Percentiles rank a stretch among this genome's conserved stretches.
phyloP scores from a whole-genome alignment of 30 jellyfish, hydroid and myxozoan genomes.

The Hydractinia echinata region DNA sequence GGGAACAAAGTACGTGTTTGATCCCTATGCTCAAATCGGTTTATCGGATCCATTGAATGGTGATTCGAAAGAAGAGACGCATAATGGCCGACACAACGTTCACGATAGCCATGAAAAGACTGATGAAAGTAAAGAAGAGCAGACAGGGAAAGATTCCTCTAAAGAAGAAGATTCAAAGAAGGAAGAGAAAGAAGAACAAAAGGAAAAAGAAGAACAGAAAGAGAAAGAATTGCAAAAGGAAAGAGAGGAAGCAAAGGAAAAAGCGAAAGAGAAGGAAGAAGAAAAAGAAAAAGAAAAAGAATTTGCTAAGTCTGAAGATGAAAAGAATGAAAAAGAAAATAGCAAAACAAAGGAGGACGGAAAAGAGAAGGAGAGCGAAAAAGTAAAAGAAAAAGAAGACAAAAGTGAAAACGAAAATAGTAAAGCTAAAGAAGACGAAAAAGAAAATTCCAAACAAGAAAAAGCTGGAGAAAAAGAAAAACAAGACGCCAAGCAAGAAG shows the following conservation, averaged over 20 bases:
- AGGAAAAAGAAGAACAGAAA: slow-evolving; percentile 7
- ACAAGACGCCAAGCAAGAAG: slow-evolving; percentile 16
- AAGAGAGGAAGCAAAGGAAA: neutral
- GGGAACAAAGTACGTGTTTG: neutral
- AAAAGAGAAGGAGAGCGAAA: neutral
- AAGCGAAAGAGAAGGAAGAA: neutral
- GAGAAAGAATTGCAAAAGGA: slow-evolving; percentile 11
- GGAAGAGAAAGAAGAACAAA: neutral
- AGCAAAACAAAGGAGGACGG: neutral
- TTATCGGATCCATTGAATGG: slow-evolving; percentile 23
- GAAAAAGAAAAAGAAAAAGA: slow-evolving; percentile 6
- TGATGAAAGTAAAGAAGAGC: neutral
- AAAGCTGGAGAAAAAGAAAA: neutral
- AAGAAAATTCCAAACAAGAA: slow-evolving; percentile 1
- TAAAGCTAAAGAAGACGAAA: slow-evolving; percentile 10
- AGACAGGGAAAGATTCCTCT: neutral
- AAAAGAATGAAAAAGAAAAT: slow-evolving; percentile 4
- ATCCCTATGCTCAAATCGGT: slow-evolving; percentile 43
- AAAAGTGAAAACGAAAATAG: slow-evolving; percentile 4
- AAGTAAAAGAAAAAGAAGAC: neutral
- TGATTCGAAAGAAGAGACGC: neutral
- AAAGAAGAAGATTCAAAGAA: slow-evolving; percentile 11
- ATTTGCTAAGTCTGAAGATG: neutral
- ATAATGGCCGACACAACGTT: slow-evolving; percentile 12
- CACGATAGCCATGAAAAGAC: slow-evolving; percentile 12